Evolutionary conservation across 2,797 vertebrate species (phyloP).

Genomic region (Sus cebifrons): DNA sequence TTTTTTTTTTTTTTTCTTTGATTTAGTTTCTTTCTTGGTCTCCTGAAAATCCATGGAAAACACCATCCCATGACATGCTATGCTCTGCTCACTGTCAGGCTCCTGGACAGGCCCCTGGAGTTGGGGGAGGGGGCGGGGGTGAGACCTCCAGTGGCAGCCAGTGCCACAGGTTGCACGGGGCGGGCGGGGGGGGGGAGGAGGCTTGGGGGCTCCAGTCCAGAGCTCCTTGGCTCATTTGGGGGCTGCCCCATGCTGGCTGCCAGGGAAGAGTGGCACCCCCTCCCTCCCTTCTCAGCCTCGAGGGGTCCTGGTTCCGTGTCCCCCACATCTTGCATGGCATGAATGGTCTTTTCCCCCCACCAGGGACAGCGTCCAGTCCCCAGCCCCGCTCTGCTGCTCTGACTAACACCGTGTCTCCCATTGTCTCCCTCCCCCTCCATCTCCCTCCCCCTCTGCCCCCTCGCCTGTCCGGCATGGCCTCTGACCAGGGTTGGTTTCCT

Average conservation of each 20-base stretch:
- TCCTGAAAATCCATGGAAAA: constrained; percentile 91
- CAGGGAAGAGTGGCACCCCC: constrained; percentile 24
- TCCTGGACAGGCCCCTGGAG: constrained; percentile 70
- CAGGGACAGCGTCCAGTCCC: constrained; percentile 83
- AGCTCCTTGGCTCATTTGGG: neutral
- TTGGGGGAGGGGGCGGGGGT: constrained; percentile 66
- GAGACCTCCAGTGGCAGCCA: constrained; percentile 79
- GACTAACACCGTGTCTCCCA: constrained; percentile 88
- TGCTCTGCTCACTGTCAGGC: constrained; percentile 83
- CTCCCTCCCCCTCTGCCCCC: neutral
- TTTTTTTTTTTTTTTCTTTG: constrained; percentile 75
- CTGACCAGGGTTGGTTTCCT: constrained; percentile 65
- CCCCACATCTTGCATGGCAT: constrained; percentile 86
- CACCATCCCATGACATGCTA: constrained; percentile 89
- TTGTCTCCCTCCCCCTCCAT: constrained; percentile 71
- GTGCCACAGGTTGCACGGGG: neutral
- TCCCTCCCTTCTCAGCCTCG: constrained; percentile 29
- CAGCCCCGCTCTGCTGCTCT: constrained; percentile 75
- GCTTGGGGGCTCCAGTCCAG: constrained; percentile 15
- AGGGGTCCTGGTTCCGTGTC: constrained; percentile 59
- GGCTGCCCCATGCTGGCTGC: constrained; percentile 71
- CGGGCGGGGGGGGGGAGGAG: neutral
- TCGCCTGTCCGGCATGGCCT: constrained; percentile 75
- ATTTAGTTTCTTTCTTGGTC: constrained; percentile 86
- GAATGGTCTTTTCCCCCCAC: constrained; percentile 79